Conservation (phyloP, 2,797 vertebrate species). For the Chelidonichthys spinosus region DNA sequence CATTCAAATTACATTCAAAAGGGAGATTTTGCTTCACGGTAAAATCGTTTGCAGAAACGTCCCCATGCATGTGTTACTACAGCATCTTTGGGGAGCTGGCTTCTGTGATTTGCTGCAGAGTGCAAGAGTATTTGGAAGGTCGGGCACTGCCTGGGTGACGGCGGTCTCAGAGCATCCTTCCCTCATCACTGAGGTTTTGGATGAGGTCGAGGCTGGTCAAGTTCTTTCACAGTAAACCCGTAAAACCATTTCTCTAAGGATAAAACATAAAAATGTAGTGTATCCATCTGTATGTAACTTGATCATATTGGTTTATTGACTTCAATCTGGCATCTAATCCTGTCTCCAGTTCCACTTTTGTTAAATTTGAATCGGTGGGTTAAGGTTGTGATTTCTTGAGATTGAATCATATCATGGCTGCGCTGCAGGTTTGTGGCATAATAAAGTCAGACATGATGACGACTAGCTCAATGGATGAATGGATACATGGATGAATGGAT, state of each 20-base stretch:
- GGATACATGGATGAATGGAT: not conserved
- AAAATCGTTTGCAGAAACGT: not conserved
- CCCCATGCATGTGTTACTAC: not conserved
- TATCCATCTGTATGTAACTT: not conserved
- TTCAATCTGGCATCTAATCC: not conserved
- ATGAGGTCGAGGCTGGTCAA: not conserved
- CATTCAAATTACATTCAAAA: not conserved
- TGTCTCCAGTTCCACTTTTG: not conserved
- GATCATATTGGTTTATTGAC: not conserved
- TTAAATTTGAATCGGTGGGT: not conserved
- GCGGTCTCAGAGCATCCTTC: not conserved
- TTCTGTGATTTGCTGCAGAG: not conserved
- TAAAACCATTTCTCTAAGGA: conserved; percentile 3
- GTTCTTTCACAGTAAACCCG: not conserved
- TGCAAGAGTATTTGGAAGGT: too few relatives aligned
- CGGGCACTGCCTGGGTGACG: too few relatives aligned
- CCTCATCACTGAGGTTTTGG: not conserved
- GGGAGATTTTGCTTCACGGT: not conserved
- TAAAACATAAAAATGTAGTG: not conserved
- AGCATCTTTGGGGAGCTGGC: not conserved
- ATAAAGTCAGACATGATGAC: not conserved
- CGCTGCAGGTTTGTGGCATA: not conserved
- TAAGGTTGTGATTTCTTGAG: not conserved
- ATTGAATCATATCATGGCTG: too few relatives aligned
- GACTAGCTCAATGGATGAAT: not conserved